Evolutionary conservation across 2,888 invertebrate genomes (phyloP), one percentile per base, ranked within the genome.

Genomic region (Idaea straminata): DNA sequence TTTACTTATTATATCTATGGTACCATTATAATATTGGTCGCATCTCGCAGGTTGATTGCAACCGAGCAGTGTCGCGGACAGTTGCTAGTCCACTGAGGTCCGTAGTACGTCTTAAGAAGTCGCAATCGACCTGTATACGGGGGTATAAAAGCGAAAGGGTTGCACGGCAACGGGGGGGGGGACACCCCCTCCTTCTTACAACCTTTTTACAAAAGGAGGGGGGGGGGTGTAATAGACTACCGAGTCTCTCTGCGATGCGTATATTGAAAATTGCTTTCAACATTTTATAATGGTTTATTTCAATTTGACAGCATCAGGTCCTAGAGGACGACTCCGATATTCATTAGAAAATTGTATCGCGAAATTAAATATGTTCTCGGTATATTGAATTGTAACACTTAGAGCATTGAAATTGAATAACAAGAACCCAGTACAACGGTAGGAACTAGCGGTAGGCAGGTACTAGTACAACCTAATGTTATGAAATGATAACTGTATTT

Each of bases 61-160:
- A 10, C 13, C 47, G 47, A 4, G 47, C 47, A 47, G 47, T 13
- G 10, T 10, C 13, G 10, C 47, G 47, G 47, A 13, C 47, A 47
- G 47, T 47, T 0, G 13, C 47, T 47, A 47, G 47, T 47, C 47
- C 47, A 47, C 13, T 13, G 47, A 13, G 13, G 47, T 13, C 10
- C 10, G 10, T 47, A 47, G 47, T 47, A 47, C 47, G 13, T 47
- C 47, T 47, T 47, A 47, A 47, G 47, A 47, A 47, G 47, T 47
- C 47, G 47, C 47, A 47, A 57, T 36, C 58, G 58, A 36, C 57
- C 61, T 66, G 63, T 65, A 66, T 63, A 62, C 62, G 61, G 60
- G 87, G 91, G 91, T 90, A 90, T 88, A 88, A 91, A 91, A 92
- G 91, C 91, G 92, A 92, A 92, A 92, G 92, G 92, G 92, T 92